Evolutionary conservation across 2,888 invertebrate species (phyloP).

Genomic region (Chaetogeoica ovagalla): DNA sequence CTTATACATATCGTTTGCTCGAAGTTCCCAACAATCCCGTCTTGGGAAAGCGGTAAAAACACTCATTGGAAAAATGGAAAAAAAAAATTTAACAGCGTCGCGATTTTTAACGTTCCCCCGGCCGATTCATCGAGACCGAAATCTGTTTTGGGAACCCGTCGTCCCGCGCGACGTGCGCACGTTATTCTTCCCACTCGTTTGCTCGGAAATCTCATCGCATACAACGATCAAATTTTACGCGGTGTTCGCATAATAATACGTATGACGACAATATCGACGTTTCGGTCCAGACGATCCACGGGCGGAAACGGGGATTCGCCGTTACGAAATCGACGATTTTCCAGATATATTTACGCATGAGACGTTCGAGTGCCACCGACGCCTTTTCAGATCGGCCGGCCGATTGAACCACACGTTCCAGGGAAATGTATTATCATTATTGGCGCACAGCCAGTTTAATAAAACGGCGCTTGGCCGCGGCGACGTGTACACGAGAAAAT

Average conservation of each 20-base stretch:
- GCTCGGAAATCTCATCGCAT: no score
- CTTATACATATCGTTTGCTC: background rate
- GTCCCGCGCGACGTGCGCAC: background rate
- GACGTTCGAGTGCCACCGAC: no score
- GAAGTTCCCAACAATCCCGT: background rate
- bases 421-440: no score
- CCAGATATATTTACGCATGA: no score
- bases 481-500: background rate
- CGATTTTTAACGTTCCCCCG: background rate
- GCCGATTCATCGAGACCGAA: background rate
- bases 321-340: no score
- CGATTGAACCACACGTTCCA: background rate
- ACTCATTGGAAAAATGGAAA: background rate
- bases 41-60: background rate
- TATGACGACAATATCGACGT: no score
- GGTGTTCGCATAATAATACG: no score
- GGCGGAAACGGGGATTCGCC: no score
- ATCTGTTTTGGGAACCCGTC: background rate
- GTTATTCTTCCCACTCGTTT: no score
- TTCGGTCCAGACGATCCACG: no score
- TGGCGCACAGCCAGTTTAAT: slow-evolving; percentile 18
- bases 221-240: no score
- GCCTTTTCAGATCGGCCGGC: background rate
- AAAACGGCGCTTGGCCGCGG: background rate
- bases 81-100: background rate